Conservation (phyloP, 2,797 vertebrate species). For the Champsocephalus esox region DNA sequence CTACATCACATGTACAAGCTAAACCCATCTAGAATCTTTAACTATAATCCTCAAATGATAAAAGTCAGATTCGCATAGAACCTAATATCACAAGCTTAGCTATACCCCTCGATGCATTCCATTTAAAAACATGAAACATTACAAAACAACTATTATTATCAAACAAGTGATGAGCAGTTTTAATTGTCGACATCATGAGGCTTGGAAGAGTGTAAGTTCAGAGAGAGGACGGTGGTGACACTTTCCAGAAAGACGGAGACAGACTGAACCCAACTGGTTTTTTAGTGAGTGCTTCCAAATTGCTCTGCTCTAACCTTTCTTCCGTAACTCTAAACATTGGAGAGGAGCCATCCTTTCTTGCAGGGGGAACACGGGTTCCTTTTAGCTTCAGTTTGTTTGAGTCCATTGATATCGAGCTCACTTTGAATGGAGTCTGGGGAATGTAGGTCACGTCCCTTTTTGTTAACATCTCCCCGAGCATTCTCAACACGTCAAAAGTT, state of each 20-base stretch:
- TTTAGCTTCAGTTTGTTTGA: conserved; percentile 29
- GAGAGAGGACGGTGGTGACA: conserved; percentile 44
- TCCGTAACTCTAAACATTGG: conserved; percentile 9
- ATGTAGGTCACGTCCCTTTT: conserved; percentile 14
- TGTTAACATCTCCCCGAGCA: not conserved
- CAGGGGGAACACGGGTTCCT: conserved; percentile 10
- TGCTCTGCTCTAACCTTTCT: conserved; percentile 28
- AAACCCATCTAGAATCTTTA: no score
- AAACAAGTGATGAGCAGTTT: conserved; percentile 14
- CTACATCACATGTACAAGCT: no score
- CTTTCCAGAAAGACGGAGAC: conserved; percentile 31
- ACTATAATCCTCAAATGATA: no score
- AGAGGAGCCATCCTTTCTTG: conserved; percentile 6
- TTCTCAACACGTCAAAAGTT: conserved; percentile 10
- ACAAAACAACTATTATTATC: not conserved
- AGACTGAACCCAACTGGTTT: conserved; percentile 14
- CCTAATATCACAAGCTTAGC: no score
- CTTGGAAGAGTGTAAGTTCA: conserved; percentile 43
- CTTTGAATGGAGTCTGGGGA: conserved; percentile 30
- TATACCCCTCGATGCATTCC: no score
- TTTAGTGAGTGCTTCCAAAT: conserved; percentile 34
- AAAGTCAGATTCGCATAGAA: no score
- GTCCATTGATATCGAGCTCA: conserved; percentile 32
- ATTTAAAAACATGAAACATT: no score
- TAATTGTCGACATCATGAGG: conserved; percentile 7